Evolutionary conservation across 2,888 invertebrate genomes (phyloP), one percentile per base, ranked within the genome.

Genomic region (Brenthis hecate): DNA sequence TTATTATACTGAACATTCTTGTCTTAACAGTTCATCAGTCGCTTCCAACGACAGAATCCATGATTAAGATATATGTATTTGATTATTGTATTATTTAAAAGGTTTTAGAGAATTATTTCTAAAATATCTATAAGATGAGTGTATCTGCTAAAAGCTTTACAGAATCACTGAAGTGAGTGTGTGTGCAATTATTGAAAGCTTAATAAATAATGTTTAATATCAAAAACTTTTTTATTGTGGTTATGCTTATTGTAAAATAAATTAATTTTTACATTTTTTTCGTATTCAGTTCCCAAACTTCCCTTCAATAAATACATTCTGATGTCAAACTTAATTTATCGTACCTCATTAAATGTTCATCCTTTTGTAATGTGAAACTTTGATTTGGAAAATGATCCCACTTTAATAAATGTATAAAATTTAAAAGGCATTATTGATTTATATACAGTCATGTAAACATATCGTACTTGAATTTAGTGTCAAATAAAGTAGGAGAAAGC

Each of bases 401-500:
- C 11, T 43, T 43, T 43, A 43, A 8, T 43, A 8, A 2, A 43
- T 19, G 19, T 19, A 19, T 19, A 11, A 43, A 43, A 43, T 19
- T 19, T 19, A 43, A 11, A 1, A 2, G 36, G 36, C 11, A 43
- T 11, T 43, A 43, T 43, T 43, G 8, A 43, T 43, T 28, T 4
- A 43, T 43, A 51, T 16, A 6, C n/a, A n/a, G 13, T 51, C 51
- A 51, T 51, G 51, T 43, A 43, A 11, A 43, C 11, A 43, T 2
- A 16, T n/a, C 2, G 51, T n/a, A n/a, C 13, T n/a, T 53, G 5
- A 14, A 16, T 14, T 28, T 51, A 53, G 28, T 23, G 56, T 56
- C 13, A 51, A 47, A 47, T 53, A 53, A 79, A 61, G 76, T 19
- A 80, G 85, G 83, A 87, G 87, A 86, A 75, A 78, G 78, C 66